These are phyloP conservation scores for Brachionus calyciflorus DNA, from an alignment of 1,140 invertebrate genomes.

Conservation along the genomic window DNA sequence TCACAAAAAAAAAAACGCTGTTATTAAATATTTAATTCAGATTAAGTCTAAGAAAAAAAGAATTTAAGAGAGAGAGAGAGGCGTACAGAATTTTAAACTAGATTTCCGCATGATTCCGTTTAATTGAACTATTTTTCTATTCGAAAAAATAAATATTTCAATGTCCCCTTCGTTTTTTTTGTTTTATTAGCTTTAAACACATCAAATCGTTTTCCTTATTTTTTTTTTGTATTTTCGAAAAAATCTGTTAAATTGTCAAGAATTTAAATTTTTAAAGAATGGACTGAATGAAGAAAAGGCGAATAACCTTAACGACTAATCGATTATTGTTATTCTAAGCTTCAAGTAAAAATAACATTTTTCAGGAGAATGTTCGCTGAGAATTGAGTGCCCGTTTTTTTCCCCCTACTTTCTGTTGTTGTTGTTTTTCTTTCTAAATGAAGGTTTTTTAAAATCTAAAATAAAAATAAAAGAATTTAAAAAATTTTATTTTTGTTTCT, in stretches of 20 bases:
- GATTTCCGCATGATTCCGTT: constrained; percentile 41
- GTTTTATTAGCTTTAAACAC: constrained; percentile 15
- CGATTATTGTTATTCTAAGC: constrained; percentile 41
- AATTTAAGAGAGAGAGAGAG: too few relatives aligned
- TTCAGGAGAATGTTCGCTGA: background rate
- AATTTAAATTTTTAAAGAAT: background rate
- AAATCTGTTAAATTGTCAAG: constrained; percentile 16
- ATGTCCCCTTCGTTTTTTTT: background rate
- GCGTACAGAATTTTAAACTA: background rate
- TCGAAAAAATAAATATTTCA: background rate
- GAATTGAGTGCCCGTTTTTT: background rate
- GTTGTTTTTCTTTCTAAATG: too few relatives aligned
- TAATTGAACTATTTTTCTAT: constrained; percentile 33
- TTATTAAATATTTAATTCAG: constrained; percentile 43
- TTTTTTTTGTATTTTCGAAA: too few relatives aligned
- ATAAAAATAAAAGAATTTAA: too few relatives aligned
- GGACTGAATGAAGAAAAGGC: background rate
- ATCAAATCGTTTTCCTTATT: constrained; percentile 19
- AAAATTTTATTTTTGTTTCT: too few relatives aligned
- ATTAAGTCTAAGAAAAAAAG: constrained; percentile 37
- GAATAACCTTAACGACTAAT: constrained; percentile 43
- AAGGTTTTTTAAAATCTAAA: too few relatives aligned
- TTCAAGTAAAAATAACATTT: constrained; percentile 26
- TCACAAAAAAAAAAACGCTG: background rate
- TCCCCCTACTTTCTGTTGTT: too few relatives aligned